Percentiles rank a stretch among this genome's conserved stretches.
Conservation (phyloP, 2,113 vertebrate genomes). For the Epinephelus cyanopodus region DNA sequence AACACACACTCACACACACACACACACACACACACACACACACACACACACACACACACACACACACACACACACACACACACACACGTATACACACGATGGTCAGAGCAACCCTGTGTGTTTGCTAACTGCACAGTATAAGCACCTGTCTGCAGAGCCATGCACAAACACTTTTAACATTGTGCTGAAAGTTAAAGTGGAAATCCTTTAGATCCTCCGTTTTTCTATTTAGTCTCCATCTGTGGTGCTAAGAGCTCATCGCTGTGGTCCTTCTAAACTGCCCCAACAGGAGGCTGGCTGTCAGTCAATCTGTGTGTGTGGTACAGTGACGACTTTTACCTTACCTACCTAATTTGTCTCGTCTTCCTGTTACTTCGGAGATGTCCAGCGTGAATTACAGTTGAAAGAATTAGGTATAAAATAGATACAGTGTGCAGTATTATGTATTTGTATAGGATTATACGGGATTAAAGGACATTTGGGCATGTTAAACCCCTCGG, state of each 20-base stretch:
- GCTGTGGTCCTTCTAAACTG: not conserved
- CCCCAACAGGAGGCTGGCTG: not conserved
- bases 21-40: not conserved
- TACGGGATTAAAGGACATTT: constrained; percentile 43
- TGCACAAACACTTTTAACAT: constrained; percentile 11
- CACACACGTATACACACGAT: not conserved
- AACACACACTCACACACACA: constrained; percentile 26
- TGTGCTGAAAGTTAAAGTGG: constrained; percentile 14
- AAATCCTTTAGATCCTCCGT: constrained; percentile 21
- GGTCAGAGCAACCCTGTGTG: not conserved
- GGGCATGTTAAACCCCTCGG: not conserved
- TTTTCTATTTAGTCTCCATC: constrained; percentile 17
- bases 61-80: too few species aligned
- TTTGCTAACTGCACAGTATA: constrained; percentile 27
- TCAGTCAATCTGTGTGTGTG: not conserved
- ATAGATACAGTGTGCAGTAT: not conserved
- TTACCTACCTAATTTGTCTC: not conserved
- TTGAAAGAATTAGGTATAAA: not conserved
- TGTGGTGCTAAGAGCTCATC: not conserved
- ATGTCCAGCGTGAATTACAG: constrained; percentile 2
- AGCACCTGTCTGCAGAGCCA: constrained; percentile 26
- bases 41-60: not conserved
- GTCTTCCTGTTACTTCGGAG: not conserved
- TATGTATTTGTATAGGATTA: constrained; percentile 37
- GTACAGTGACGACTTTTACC: not conserved